Evolutionary conservation across 2,113 vertebrate genomes (phyloP), one percentile per base, ranked within the genome.

Genomic region (Menidia beryllina): DNA sequence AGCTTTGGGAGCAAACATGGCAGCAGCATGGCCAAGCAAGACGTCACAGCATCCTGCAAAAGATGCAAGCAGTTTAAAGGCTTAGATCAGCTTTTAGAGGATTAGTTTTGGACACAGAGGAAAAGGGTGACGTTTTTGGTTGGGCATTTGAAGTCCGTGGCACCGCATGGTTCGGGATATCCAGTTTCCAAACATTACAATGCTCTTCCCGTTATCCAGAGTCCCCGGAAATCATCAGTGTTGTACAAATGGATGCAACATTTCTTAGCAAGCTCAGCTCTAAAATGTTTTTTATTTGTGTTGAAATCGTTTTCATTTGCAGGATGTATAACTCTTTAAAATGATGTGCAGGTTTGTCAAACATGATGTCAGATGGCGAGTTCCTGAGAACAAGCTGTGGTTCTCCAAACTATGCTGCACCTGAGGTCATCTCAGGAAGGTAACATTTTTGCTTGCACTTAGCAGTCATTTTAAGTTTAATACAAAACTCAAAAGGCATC

Each of bases 311-410:
- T n/a, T n/a, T n/a, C n/a, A n/a, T 58, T 55, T 69, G 14, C 26
- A 7, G 50, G 19, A 8, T 41, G n/a, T 11, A 10, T 58, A 48
- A 66, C 13, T 2, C 0, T 59, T 25, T 61, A 30, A 21, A 62
- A 49, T 48, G 5, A 26, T 65, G 6, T 86, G 19, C 89, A 99
- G 98, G 98, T 89, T 94, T 99, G 75, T 99, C 97, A 87, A 99
- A 99, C 91, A 99, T 99, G 97, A 99, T 99, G 98, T 98, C 97
- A 64, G 97, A 99, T 75, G 97, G 97, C 85, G 97, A 98, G 90
- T 98, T 99, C 90, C 91, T 98, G 90, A 94, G 97, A 87, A 99
- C 97, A 43, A 99, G 97, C 85, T 99, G 97, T 77, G 97, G 97
- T 59, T 98, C 97, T 78, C 97, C 97, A 76, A 99, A 99, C 89